These are phyloP conservation scores for Arion vulgaris DNA, from an alignment of 1,140 invertebrate species.

Conservation along the genomic window DNA sequence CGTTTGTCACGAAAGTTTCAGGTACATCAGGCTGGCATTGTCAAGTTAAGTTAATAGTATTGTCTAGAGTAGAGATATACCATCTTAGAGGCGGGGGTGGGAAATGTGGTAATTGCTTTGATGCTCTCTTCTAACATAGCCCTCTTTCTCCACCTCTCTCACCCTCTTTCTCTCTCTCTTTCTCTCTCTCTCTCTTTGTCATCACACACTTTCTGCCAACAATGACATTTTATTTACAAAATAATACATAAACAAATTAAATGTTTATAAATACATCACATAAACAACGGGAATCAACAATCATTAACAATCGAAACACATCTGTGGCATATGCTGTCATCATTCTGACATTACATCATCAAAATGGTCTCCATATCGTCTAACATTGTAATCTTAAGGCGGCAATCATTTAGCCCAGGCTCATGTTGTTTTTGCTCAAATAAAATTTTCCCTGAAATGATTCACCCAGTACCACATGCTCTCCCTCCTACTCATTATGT, in stretches of 20 bases:
- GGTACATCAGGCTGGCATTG: no score
- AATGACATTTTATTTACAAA: no score
- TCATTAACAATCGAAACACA: background rate
- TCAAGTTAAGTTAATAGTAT: no score
- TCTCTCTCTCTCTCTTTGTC: background rate
- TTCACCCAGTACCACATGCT: background rate
- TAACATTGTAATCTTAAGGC: background rate
- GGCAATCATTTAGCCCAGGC: background rate
- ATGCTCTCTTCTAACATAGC: no score
- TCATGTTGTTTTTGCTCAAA: background rate
- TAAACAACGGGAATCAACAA: background rate
- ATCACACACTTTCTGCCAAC: conserved; percentile 4
- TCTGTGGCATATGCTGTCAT: background rate
- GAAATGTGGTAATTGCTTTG: no score
- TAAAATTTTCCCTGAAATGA: background rate
- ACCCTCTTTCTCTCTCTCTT: background rate
- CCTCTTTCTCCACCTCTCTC: no score
- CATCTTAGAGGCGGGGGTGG: no score
- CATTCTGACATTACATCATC: background rate
- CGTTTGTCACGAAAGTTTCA: no score
- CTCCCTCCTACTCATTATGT: background rate
- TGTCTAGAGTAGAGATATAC: no score
- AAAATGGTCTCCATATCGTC: background rate
- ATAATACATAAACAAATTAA: background rate
- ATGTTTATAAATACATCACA: no score